Evolutionary conservation across 2,113 vertebrate genomes (phyloP), one percentile per base, ranked within the genome.

Genomic region (Cebus imitator): DNA sequence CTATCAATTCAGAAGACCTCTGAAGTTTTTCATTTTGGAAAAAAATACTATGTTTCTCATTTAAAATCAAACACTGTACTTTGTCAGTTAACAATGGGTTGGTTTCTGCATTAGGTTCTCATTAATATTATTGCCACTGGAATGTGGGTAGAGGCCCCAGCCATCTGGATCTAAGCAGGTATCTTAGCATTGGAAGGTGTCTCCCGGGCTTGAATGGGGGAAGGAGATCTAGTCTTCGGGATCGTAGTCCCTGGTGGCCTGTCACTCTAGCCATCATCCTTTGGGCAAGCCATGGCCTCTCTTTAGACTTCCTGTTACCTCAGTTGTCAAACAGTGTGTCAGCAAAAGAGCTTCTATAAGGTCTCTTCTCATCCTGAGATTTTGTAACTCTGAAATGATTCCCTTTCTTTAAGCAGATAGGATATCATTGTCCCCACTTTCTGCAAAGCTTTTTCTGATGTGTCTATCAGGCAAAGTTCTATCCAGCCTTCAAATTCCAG

Each of bases 41-140:
- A 27, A 27, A 55, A 55, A 27, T 85, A 79, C 5, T 92, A 43
- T 61, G 9, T 91, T 98, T 96, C 93, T 94, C 30, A 79, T 55
- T 96, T 91, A 96, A 97, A 97, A 94, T 89, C 68, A 94, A 98
- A 84, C 55, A 93, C 45, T 86, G 1, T 82, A 83, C 35, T 90
- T 96, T 87, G 48, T 85, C 86, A 90, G 78, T 75, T 91, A 95
- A 94, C 91, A 95, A 87, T 82, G 30, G 9, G 27, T 92, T 94
- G 72, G 85, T 87, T 93, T 95, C 72, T 70, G 57, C 73, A 68
- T 97, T 40, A 92, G 82, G 43, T 93, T 95, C 57, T 86, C 64
- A 58, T 75, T 92, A 50, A 76, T 97, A 95, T 95, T 83, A 97
- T 45, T 94, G 58, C 93, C 92, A 75, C 86, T 94, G 57, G 66